Base-by-base conservation (phyloP, 2,888 invertebrate genomes). In the Amblyteles armatorius region DNA sequence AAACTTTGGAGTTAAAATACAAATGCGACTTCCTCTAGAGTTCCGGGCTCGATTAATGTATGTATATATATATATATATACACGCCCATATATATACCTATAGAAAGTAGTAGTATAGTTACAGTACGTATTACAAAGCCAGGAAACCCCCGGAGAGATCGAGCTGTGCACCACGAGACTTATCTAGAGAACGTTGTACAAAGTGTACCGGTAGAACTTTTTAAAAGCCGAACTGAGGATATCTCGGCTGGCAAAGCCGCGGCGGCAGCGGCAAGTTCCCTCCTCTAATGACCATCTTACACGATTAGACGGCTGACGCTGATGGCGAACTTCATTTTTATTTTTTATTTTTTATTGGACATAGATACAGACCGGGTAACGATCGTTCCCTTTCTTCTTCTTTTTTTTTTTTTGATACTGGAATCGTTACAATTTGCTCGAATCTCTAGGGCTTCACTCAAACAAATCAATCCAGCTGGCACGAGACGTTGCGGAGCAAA, bases 241-340 rank as follows among this genome's bases (percentile, higher is more conserved):
- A 85, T 82, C 84, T 69, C 77, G 52, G 29, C 63, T 22, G 65
- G 65, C 4, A 33, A 60, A 67, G 52, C 67, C 52, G 26, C 69
- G 69, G 44, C 77, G 48, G 68, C 26, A 60, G 44, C 57, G 78
- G 77, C 78, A 79, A 85, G 76, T 79, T 76, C 68, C 48, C 72
- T 82, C 50, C 79, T 82, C 85, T 85, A 85, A 85, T 85, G 85
- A 85, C 85, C 82, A 82, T 82, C 85, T 85, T 85, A 77, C 85
- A 85, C 85, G 85, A 85, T 85, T 85, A 82, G 85, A 63, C 63
- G 63, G 26, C 82, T 73, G 52, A 67, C 67, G 77, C 67, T 55
- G 65, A 22, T 29, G 52, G 65, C 52, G 67, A 85, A 82, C 79
- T 82, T 82, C 44, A 52, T 68, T 60, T 69, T 77, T 82, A 72